These are phyloP conservation scores for Python bivittatus DNA, from an alignment of 2,113 vertebrate genomes.

Conservation along the genomic window DNA sequence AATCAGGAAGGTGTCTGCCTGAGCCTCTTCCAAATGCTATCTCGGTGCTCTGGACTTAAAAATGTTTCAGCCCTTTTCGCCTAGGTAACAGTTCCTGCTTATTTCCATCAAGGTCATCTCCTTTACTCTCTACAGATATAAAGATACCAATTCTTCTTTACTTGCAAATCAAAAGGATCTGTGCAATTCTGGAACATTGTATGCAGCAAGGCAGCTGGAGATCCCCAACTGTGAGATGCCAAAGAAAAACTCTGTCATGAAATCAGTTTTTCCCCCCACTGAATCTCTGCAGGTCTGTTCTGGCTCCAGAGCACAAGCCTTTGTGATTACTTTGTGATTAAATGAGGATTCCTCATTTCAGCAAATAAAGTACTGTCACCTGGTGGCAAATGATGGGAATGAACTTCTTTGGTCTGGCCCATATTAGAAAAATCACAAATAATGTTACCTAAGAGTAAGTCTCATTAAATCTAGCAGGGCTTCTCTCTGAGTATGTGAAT, in stretches of 20 bases:
- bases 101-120: too few relatives aligned
- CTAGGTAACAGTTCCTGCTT: too few relatives aligned
- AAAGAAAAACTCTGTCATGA: neutral
- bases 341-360: neutral
- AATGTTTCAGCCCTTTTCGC: too few relatives aligned
- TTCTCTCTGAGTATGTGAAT: neutral
- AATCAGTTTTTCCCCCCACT: conserved; percentile 6
- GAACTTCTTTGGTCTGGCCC: neutral
- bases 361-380: conserved; percentile 66
- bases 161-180: neutral
- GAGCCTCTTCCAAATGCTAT: neutral
- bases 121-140: neutral
- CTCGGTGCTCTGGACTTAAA: neutral
- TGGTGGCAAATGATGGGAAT: conserved; percentile 59
- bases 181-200: conserved; percentile 3
- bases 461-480: neutral
- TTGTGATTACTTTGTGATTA: neutral
- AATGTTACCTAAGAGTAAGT: neutral
- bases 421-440: neutral
- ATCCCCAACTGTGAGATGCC: conserved; percentile 11
- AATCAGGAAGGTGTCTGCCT: neutral
- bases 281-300: neutral
- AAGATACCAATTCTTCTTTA: neutral
- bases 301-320: neutral
- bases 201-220: neutral